phyloP scores from a whole-genome alignment of 2,888 invertebrate species.

The Cephus runcator region DNA sequence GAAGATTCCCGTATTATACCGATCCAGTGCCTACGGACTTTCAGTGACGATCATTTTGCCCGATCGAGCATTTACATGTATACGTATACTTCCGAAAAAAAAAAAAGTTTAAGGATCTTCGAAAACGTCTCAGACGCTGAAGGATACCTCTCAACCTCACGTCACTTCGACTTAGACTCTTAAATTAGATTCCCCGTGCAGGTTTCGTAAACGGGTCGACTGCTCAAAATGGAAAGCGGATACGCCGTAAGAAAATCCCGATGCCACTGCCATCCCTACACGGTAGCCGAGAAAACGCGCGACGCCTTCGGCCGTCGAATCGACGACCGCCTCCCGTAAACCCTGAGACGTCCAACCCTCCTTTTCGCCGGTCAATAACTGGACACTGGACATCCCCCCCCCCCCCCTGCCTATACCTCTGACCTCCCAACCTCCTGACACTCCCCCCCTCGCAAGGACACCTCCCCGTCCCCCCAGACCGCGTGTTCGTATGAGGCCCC shows the following conservation, averaged over 20 bases:
- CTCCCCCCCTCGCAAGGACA: constrained; percentile 5
- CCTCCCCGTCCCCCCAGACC: constrained; percentile 18
- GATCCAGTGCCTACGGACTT: neutral
- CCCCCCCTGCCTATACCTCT: neutral
- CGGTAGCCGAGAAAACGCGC: constrained; percentile 21
- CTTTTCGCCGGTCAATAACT: constrained; percentile 62
- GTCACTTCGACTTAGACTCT: neutral
- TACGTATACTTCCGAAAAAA: no score
- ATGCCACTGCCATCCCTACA: neutral
- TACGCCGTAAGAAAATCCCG: neutral
- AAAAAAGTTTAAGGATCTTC: neutral
- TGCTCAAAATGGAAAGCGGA: neutral
- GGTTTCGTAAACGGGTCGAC: neutral
- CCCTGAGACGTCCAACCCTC: constrained; percentile 7
- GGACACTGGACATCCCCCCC: constrained; percentile 46
- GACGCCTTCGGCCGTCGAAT: constrained; percentile 11
- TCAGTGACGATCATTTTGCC: neutral
- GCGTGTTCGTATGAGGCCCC: neutral
- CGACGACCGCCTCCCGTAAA: constrained; percentile 4
- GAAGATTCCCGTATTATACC: neutral
- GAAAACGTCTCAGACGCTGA: neutral
- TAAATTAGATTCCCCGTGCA: neutral
- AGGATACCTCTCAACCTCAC: neutral
- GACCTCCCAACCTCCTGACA: neutral
- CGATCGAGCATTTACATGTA: neutral